Percentiles rank a stretch among this genome's conserved stretches.
These are phyloP conservation scores for Lepilemur ruficaudatus DNA, from an alignment of 2,797 vertebrate genomes.

Conservation along the genomic window DNA sequence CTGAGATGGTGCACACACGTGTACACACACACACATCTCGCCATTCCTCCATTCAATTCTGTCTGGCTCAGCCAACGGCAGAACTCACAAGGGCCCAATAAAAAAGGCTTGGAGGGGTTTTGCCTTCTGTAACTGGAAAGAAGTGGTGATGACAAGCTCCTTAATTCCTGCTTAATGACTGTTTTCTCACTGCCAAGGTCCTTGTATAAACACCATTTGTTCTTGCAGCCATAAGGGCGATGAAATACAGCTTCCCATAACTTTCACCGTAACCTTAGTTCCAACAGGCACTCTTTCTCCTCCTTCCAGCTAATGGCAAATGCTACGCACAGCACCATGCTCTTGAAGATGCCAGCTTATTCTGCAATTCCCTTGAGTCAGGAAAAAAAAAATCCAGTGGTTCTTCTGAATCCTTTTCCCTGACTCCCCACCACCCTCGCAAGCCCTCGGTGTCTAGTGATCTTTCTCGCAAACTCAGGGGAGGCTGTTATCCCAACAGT, in stretches of 20 bases:
- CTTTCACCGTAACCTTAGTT: constrained; percentile 90
- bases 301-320: constrained; percentile 75
- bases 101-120: constrained; percentile 84
- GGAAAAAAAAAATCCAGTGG: not conserved
- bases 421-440: not conserved
- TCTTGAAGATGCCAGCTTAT: constrained; percentile 75
- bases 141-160: constrained; percentile 88
- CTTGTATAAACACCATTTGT: constrained; percentile 90
- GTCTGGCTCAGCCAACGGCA: constrained; percentile 80
- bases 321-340: not conserved
- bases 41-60: constrained; percentile 74
- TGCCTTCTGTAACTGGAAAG: constrained; percentile 84
- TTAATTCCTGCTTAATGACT: constrained; percentile 92
- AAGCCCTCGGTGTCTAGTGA: constrained; percentile 68
- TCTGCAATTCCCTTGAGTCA: constrained; percentile 65
- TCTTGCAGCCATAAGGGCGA: constrained; percentile 86
- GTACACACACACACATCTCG: constrained; percentile 21
- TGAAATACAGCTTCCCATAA: constrained; percentile 88
- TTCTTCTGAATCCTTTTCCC: not conserved
- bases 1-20: not conserved
- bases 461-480: constrained; percentile 69
- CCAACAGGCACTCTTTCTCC: constrained; percentile 77
- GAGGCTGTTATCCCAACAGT: constrained; percentile 35
- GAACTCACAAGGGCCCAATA: constrained; percentile 86
- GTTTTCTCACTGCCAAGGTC: constrained; percentile 91